A percentile compares a stretch with the other conserved stretches of the same genome.
These are phyloP conservation scores for Porites lutea DNA, from an alignment of 64 coral and sea anemone species.

Conservation along the genomic window DNA sequence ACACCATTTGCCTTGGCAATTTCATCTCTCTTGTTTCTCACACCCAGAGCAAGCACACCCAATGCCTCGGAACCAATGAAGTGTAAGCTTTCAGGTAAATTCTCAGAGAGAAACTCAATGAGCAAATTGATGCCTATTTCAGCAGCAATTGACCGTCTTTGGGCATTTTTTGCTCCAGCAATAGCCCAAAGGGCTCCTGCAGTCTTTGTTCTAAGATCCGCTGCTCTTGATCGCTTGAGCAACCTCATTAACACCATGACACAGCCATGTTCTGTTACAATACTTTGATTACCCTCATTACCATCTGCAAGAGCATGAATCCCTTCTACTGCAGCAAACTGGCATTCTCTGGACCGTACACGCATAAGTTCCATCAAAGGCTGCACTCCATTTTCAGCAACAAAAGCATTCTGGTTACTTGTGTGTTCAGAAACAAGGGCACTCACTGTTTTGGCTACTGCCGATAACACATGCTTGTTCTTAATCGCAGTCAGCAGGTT, in stretches of 20 bases:
- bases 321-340: slow-evolving; percentile 89
- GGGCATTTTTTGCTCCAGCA: slow-evolving; percentile 82
- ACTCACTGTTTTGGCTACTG: slow-evolving; percentile 81
- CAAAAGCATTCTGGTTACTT: slow-evolving; percentile 94
- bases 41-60: slow-evolving; percentile 86
- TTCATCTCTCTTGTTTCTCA: slow-evolving; percentile 93
- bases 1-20: slow-evolving; percentile 84
- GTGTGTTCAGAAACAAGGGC: slow-evolving; percentile 74
- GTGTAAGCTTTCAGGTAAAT: slow-evolving; percentile 81
- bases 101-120: slow-evolving; percentile 94
- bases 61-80: slow-evolving; percentile 98
- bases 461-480: slow-evolving; percentile 88
- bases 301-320: slow-evolving; percentile 78
- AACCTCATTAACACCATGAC: slow-evolving; percentile 93
- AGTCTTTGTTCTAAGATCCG: slow-evolving; percentile 78
- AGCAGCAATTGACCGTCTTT: slow-evolving; percentile 84
- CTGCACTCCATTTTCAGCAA: slow-evolving; percentile 89
- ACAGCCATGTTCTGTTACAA: slow-evolving; percentile 89
- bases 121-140: slow-evolving; percentile 90
- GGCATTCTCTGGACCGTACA: slow-evolving; percentile 76
- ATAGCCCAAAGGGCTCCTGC: slow-evolving; percentile 96
- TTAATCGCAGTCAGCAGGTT: slow-evolving; percentile 72
- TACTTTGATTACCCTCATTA: slow-evolving; percentile 85
- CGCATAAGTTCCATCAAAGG: slow-evolving; percentile 78
- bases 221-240: slow-evolving; percentile 77